A percentile compares a stretch with the other conserved stretches of the same genome.
Evolutionary conservation across 2,888 invertebrate species (phyloP).

Genomic region (Mesorhabditis spiculigera): DNA sequence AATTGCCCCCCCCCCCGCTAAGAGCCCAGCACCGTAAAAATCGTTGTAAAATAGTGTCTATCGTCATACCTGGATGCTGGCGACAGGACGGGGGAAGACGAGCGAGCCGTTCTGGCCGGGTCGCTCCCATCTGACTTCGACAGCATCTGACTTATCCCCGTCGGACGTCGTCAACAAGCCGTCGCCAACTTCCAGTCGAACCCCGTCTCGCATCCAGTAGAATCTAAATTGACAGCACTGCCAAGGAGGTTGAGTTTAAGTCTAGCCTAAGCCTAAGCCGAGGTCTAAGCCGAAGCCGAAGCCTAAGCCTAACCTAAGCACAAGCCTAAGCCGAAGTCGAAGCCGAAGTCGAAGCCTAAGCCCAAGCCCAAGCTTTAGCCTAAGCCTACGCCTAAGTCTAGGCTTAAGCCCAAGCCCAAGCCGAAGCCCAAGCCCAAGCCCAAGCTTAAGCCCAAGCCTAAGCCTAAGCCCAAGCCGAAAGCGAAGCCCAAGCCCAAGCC

Average conservation of each 20-base stretch:
- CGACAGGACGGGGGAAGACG: conserved; percentile 28
- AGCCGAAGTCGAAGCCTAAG: neutral
- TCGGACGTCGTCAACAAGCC: conserved; percentile 6
- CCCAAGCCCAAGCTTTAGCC: neutral
- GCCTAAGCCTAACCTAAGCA: neutral
- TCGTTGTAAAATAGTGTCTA: neutral
- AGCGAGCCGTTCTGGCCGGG: conserved; percentile 55
- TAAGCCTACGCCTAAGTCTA: conserved; percentile 15
- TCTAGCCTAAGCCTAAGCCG: neutral
- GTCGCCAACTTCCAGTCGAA: conserved; percentile 33
- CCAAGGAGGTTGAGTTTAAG: neutral
- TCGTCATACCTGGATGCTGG: conserved; percentile 47
- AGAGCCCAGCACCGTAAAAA: too few relatives aligned
- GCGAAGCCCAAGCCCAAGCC: neutral
- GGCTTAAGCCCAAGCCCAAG: neutral
- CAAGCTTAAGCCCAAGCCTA: neutral
- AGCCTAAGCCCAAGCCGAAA: neutral
- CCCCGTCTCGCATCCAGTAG: conserved; percentile 46
- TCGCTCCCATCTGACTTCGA: conserved; percentile 39
- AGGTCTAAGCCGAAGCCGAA: neutral
- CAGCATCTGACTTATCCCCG: too few relatives aligned
- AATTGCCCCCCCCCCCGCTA: too few relatives aligned
- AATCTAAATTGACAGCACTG: conserved; percentile 34
- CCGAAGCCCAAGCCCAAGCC: neutral
- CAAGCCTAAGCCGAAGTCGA: neutral